Base-by-base conservation (phyloP, 2,888 invertebrate species). In the Deroplatys truncata region DNA sequence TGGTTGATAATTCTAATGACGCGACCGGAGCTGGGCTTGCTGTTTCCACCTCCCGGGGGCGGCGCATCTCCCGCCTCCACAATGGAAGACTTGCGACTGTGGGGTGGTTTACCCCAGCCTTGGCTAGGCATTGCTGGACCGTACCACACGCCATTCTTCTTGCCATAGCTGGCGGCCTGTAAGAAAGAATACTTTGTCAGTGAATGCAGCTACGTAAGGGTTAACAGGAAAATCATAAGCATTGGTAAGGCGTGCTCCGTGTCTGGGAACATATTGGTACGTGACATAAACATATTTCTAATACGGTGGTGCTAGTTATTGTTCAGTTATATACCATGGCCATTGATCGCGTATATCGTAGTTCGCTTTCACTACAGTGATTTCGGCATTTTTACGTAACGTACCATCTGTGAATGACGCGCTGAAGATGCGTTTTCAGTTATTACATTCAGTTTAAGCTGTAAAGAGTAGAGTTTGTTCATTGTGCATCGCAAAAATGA, bases 1-100 rank as follows among this genome's bases (percentile, higher is more conserved):
- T 98, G 98, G 94, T 98, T 98, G 93, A 98, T 97, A 93, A 99
- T 98, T 92, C 98, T 95, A 93, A 99, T 98, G 92, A 98, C 97
- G 92, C 98, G 95, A 87, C 98, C 97, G 90, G 97, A 97, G 92
- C 96, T 96, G 20, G 97, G 97, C 92, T 97, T 97, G 91, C 94
- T 94, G 91, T 94, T 95, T 92, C 94, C 95, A 93, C 94, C 95
- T 90, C 96, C 96, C 1, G 96, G 95, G 2, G 96, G 96, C 89
- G 97, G 96, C 86, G 96, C 96, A 92, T 97, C 97, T 43, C 31
- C 87, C 89, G 97, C 96, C 93, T 98, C 98, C 91, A 96, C 97
- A 92, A 97, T 96, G 91, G 97, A 97, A 91, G 97, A 96, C 94
- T 98, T 98, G 92, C 97, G 95, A 92, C 97, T 97, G 90, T 96